These are phyloP conservation scores for Theristicus caerulescens DNA, from an alignment of 2,113 vertebrate genomes.

Conservation along the genomic window DNA sequence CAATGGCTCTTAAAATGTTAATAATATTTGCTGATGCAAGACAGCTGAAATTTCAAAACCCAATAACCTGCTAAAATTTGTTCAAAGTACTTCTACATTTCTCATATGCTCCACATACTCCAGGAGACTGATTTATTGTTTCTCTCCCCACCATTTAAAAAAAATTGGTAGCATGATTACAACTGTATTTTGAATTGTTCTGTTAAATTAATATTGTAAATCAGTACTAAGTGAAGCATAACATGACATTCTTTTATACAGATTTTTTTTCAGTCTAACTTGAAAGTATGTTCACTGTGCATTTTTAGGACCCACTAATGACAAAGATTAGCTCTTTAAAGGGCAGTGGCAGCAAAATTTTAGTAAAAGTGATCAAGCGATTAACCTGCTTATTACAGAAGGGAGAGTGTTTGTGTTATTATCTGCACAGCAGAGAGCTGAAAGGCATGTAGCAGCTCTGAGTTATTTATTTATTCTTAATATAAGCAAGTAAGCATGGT, in stretches of 20 bases:
- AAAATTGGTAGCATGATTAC: not conserved
- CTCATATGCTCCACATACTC: not conserved
- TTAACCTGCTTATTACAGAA: not conserved
- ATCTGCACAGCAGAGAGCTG: not conserved
- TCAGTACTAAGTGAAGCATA: not conserved
- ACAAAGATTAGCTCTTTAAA: not conserved
- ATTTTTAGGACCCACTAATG: not conserved
- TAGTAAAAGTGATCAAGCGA: not conserved
- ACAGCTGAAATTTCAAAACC: not conserved
- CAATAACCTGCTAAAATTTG: not conserved
- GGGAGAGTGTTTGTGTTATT: not conserved
- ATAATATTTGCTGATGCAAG: not conserved
- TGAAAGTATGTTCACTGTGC: not conserved
- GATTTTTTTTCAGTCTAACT: not conserved
- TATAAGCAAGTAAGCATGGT: not conserved
- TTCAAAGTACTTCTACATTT: not conserved
- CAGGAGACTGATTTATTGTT: not conserved
- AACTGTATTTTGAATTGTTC: not conserved
- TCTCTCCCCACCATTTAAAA: not conserved
- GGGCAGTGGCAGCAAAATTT: conserved; percentile 6
- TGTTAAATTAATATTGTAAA: not conserved
- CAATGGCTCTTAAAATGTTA: not conserved
- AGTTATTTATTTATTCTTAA: conserved; percentile 3
- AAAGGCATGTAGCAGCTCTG: not conserved
- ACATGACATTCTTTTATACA: not conserved